These are phyloP conservation scores for Cyclopterus lumpus DNA, from an alignment of 2,797 vertebrate genomes.

Conservation along the genomic window DNA sequence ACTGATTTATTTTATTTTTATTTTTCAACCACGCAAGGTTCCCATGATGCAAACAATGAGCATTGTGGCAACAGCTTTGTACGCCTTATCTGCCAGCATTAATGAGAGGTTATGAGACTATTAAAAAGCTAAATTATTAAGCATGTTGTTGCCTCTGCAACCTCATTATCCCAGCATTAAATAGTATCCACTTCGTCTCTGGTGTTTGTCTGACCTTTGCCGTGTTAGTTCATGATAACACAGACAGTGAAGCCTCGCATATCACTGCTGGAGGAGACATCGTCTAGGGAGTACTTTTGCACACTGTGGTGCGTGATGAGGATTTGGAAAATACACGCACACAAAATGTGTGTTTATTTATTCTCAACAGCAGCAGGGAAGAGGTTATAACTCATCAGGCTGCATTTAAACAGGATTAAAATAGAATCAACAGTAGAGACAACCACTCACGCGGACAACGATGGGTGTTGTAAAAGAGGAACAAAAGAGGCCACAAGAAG, in stretches of 20 bases:
- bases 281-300: too few species aligned
- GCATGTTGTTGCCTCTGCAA: slow-evolving; percentile 13
- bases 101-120: slow-evolving; percentile 26
- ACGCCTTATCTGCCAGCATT: slow-evolving; percentile 15
- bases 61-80: slow-evolving; percentile 10
- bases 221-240: slow-evolving; percentile 11
- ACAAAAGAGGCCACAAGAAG: not conserved
- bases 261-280: slow-evolving; percentile 1
- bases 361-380: not conserved
- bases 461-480: not conserved
- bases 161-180: slow-evolving; percentile 43
- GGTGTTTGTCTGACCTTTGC: slow-evolving; percentile 36
- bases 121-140: slow-evolving; percentile 59
- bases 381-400: not conserved
- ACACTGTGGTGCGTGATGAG: not conserved
- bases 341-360: not conserved
- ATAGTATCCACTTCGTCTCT: slow-evolving; percentile 30
- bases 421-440: not conserved
- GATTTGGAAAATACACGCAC: not conserved
- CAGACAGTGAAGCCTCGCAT: not conserved
- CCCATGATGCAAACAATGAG: slow-evolving; percentile 38
- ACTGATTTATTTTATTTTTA: too few species aligned
- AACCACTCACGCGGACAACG: not conserved
- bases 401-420: slow-evolving; percentile 16
- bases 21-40: slow-evolving; percentile 4